Evolutionary conservation across 1,140 invertebrate species (phyloP).

Genomic region (Mesaphorura yosii): DNA sequence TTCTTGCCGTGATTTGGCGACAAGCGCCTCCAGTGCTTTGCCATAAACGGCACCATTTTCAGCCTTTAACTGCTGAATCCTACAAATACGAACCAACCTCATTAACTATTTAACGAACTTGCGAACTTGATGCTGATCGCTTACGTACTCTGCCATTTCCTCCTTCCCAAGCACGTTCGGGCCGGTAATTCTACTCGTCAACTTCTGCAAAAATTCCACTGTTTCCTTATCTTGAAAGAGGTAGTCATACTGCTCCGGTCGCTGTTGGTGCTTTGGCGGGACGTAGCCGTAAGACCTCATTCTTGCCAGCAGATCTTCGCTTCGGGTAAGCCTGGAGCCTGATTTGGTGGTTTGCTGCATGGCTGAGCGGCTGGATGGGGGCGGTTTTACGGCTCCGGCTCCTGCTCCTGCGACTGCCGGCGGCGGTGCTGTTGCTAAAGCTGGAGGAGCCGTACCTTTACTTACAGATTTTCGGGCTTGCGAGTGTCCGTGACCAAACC

Average conservation of each 20-base stretch:
- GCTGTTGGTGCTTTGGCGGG: conserved; percentile 10
- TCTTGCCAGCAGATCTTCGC: conserved; percentile 20
- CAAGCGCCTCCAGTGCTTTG: conserved; percentile 9
- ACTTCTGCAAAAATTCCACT: neutral
- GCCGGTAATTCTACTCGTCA: conserved; percentile 20
- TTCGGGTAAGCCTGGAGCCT: too few species aligned
- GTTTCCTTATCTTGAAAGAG: conserved; percentile 26
- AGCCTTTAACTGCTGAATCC: conserved; percentile 4
- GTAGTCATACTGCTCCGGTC: conserved; percentile 21
- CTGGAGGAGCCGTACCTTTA: too few species aligned
- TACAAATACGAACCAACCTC: too few species aligned
- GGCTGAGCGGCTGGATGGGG: too few species aligned
- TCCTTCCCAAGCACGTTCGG: too few species aligned
- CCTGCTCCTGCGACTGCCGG: too few species aligned
- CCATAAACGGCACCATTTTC: conserved; percentile 8
- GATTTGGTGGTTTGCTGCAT: too few species aligned
- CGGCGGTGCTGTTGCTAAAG: too few species aligned
- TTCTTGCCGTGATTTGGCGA: neutral
- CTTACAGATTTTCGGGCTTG: neutral
- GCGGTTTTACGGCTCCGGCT: too few species aligned
- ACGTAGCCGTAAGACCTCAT: conserved; percentile 18
- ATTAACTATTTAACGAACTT: too few species aligned
- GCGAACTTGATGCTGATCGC: too few species aligned
- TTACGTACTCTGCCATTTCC: too few species aligned
- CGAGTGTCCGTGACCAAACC: neutral